Base-by-base conservation (phyloP, 2,797 vertebrate genomes). In the Betta splendens region DNA sequence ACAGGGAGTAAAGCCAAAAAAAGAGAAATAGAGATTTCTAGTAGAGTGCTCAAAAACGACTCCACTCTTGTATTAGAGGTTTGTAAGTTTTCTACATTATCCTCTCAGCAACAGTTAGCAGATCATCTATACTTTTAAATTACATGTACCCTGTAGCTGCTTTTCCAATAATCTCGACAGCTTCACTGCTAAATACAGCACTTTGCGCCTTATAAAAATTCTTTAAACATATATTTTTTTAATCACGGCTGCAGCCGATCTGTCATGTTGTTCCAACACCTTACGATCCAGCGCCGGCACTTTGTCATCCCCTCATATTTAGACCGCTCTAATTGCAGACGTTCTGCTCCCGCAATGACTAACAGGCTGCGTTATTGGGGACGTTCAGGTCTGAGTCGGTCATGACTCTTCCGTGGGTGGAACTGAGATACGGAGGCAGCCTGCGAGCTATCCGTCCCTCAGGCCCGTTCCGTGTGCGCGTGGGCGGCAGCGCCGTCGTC, bases 401-500 rank as follows among this genome's bases (percentile, higher is more conserved):
- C 25, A 40, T 36, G 74, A 66, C 57, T 75, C 25, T 10, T 57
- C 44, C 33, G 63, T 36, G 51, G 63, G 47, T 66, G 48, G 42
- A 75, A 68, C 29, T 60, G 29, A 56, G 44, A 61, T 25, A 49
- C 1, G 0, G 40, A 58, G 22, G 45, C 22, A 31, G 57, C 16
- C 52, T 29, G 57, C 20, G 25, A 33, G 49, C 50, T 51, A 59
- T 75, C 17, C 51, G 56, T 75, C 72, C 64, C 54, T 58, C 46
- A 58, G 64, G 51, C 46, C 65, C 37, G 17, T 53, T 67, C 48
- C 36, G 42, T 47, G 36, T 57, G 52, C 46, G 67, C 68, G 81
- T 83, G 79, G 82, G 80, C 61, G 75, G 77, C 15, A 38, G 70
- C n/a, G 65, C 49, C 59, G 66, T 72, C 58, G 70, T 65, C 81